Conservation (phyloP, 2,888 invertebrate genomes). For the Agrenia bidenticulata region DNA sequence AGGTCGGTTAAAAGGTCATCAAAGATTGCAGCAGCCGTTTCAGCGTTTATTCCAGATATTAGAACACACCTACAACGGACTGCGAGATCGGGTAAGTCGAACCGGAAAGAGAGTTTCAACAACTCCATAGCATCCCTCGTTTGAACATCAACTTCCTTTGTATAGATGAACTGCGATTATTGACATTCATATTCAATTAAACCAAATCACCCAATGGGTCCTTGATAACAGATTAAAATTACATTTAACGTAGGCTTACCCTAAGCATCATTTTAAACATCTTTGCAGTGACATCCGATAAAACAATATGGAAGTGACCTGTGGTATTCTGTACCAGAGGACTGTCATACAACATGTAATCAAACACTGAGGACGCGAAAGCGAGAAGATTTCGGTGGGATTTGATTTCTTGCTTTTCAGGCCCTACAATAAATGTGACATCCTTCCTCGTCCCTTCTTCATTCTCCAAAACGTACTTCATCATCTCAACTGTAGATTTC, state of each 20-base stretch:
- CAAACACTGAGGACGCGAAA: too few relatives aligned
- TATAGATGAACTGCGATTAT: not conserved
- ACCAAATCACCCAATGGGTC: too few relatives aligned
- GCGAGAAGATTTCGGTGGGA: not conserved
- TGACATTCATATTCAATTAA: too few relatives aligned
- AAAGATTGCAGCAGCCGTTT: constrained; percentile 1
- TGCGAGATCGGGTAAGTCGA: not conserved
- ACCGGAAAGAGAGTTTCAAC: not conserved
- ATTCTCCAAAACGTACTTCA: constrained; percentile 3
- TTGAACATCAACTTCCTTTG: not conserved
- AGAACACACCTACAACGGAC: not conserved
- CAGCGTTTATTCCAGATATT: not conserved
- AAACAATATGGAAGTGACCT: not conserved
- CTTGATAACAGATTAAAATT: too few relatives aligned
- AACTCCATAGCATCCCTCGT: not conserved
- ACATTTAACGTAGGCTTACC: too few relatives aligned
- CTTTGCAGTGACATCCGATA: not conserved
- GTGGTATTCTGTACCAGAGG: not conserved
- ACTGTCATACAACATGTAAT: not conserved
- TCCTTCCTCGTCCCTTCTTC: constrained; percentile 5
- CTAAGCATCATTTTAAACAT: not conserved
- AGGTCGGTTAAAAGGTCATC: not conserved
- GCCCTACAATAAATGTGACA: constrained; percentile 6
- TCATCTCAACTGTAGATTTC: not conserved
- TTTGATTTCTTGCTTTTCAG: not conserved